A percentile compares a stretch with the other conserved stretches of the same genome.
Evolutionary conservation across 1,140 invertebrate genomes (phyloP).

Genomic region (Elymnias hypermnestra): DNA sequence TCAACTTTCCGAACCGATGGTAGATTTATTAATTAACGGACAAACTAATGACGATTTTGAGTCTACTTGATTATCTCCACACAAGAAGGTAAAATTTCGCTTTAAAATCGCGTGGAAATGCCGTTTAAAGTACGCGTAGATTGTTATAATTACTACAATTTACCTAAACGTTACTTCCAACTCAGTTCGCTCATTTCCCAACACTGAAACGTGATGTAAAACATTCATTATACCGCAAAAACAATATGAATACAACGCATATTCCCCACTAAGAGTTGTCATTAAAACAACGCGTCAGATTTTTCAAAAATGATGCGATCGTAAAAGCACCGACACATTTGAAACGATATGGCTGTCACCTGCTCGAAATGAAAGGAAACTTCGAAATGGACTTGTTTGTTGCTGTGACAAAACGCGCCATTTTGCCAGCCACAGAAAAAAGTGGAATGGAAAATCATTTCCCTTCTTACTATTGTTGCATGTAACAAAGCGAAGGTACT

Average conservation of each 20-base stretch:
- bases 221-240: neutral
- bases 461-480: slow-evolving; percentile 46
- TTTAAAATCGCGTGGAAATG: no score
- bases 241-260: neutral
- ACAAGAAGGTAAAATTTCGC: no score
- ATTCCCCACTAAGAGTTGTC: neutral
- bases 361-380: slow-evolving; percentile 31
- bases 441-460: slow-evolving; percentile 53
- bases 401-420: slow-evolving; percentile 32
- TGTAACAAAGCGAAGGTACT: slow-evolving; percentile 42
- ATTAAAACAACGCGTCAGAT: slow-evolving; percentile 7
- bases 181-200: no score
- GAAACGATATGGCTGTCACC: slow-evolving; percentile 31
- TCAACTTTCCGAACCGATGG: no score
- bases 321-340: slow-evolving; percentile 25
- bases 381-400: slow-evolving; percentile 35
- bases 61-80: no score
- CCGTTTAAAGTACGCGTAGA: no score
- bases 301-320: slow-evolving; percentile 18
- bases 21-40: no score
- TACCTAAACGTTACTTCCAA: no score
- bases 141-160: no score
- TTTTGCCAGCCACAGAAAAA: slow-evolving; percentile 33
- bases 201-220: no score
- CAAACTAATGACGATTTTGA: no score